Evolutionary conservation across 2,797 vertebrate species (phyloP), one percentile per base, ranked within the genome.

Genomic region (Alosa sapidissima): DNA sequence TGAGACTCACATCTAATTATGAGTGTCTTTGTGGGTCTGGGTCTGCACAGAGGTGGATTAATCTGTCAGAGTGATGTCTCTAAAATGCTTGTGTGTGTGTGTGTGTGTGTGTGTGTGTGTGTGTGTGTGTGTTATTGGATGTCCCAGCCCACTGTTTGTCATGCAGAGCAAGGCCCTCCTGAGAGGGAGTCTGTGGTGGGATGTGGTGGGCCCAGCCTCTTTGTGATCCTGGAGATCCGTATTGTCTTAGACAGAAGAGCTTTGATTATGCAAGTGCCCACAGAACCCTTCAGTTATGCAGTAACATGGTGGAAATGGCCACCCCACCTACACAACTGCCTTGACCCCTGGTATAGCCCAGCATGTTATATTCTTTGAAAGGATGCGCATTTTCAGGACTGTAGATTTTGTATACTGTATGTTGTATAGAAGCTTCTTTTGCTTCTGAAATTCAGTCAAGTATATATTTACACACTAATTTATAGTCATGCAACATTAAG

Each of bases 91-190:
- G 84, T 82, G 36, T 58, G 84, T 83, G n/a, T 83, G n/a, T 90
- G 82, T 87, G 88, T 78, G 85, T 49, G 1, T 49, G 33, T 16
- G 60, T 78, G 41, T 78, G 41, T 78, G 72, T 78, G 60, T 65
- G 24, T 65, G 60, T 65, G 84, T 92, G 89, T 90, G 49, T 36
- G 81, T 58, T 6, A 0, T 49, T 54, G 81, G 2, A 13, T 55
- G 14, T 41, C 33, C 21, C 16, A 58, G 3, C 48, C 48, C 6
- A 10, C 48, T 49, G 48, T 49, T 49, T 49, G 48, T 49, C 48
- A 49, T 49, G 48, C 48, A 49, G 48, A 49, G 48, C 48, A 49
- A 5, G 48, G 6, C 6, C 48, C 48, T 21, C 55, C 52, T 54
- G 52, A 58, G 1, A 16, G 2, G 58, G 21, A 0, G 6, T 60